phyloP scores from a whole-genome alignment of 2,113 vertebrate genomes.

The Tachysurus vachellii region DNA sequence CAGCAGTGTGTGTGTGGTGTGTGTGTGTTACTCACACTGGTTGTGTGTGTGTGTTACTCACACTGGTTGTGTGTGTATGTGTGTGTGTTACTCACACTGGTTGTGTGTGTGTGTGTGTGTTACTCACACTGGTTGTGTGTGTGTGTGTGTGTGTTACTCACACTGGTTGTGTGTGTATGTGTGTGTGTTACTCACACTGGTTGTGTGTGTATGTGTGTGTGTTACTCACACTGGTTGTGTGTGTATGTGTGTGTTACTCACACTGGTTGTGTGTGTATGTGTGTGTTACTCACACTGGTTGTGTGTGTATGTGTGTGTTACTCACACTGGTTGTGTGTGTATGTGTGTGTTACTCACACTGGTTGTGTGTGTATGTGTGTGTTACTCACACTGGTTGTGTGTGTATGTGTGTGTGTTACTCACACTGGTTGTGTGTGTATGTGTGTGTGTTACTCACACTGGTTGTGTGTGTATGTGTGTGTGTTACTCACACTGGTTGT shows the following conservation, averaged over 20 bases:
- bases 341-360: no score
- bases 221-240: slow-evolving; percentile 94
- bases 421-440: slow-evolving; percentile 82
- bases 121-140: not conserved
- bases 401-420: slow-evolving; percentile 62
- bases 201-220: slow-evolving; percentile 53
- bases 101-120: no score
- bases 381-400: no score
- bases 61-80: no score
- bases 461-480: slow-evolving; percentile 97
- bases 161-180: not conserved
- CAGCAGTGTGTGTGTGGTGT: not conserved
- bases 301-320: no score
- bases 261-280: no score
- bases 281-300: no score
- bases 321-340: no score
- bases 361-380: not conserved
- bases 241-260: slow-evolving; percentile 81
- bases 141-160: not conserved
- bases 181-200: slow-evolving; percentile 83
- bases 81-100: no score
- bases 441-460: slow-evolving; percentile 80
- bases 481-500: no score
- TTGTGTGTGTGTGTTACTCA: no score
- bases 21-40: no score